These are phyloP conservation scores for Zootermopsis nevadensis DNA, from an alignment of 2,888 invertebrate genomes.

Conservation along the genomic window DNA sequence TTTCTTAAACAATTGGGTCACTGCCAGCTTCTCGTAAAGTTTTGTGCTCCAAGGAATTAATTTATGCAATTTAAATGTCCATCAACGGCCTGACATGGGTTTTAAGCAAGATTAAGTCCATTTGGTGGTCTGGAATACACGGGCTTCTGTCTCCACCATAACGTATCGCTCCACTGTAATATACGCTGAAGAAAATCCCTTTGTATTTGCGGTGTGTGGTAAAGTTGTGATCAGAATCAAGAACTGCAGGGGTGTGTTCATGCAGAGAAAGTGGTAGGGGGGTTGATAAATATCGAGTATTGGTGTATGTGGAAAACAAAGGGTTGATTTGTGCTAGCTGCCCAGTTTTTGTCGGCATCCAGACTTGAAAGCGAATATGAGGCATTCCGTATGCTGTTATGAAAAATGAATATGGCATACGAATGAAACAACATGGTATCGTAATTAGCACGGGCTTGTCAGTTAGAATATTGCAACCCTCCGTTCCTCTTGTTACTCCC, in stretches of 20 bases:
- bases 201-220: background rate
- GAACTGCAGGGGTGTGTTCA: background rate
- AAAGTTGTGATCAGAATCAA: background rate
- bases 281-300: background rate
- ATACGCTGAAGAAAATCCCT: background rate
- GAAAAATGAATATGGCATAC: background rate
- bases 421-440: background rate
- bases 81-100: no score
- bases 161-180: no score
- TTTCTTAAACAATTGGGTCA: no score
- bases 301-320: background rate
- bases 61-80: no score
- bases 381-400: background rate
- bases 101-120: no score
- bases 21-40: no score
- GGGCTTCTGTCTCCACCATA: no score
- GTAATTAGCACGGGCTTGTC: slow-evolving; percentile 16
- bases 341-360: background rate
- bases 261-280: background rate
- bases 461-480: background rate
- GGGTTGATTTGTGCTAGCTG: background rate
- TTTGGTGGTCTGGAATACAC: no score
- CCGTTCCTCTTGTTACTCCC: background rate
- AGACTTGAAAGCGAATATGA: background rate
- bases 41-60: no score